These are phyloP conservation scores for Periophthalmus modestus DNA, from an alignment of 2,113 vertebrate species.

Conservation along the genomic window DNA sequence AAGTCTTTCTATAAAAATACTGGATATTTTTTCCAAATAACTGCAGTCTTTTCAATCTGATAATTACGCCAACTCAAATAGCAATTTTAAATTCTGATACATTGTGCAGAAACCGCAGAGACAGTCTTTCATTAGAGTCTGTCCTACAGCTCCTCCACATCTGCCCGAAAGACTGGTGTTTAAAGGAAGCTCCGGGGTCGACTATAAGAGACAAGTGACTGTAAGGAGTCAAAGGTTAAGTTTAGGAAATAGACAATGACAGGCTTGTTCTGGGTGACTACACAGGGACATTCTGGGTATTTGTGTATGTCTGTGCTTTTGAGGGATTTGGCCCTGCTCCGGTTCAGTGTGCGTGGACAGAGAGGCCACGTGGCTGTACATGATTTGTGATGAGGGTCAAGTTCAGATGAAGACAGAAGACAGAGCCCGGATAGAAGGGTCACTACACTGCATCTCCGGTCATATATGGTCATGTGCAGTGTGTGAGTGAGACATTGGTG, in stretches of 20 bases:
- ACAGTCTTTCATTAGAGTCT: neutral
- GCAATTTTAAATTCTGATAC: too few relatives aligned
- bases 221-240: slow-evolving; percentile 59
- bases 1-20: too few relatives aligned
- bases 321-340: slow-evolving; percentile 24
- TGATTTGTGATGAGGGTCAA: slow-evolving; percentile 48
- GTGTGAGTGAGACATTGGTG: too few relatives aligned
- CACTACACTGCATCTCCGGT: too few relatives aligned
- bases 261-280: slow-evolving; percentile 57
- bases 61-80: too few relatives aligned
- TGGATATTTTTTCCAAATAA: too few relatives aligned
- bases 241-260: slow-evolving; percentile 66
- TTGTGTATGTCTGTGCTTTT: slow-evolving; percentile 49
- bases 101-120: too few relatives aligned
- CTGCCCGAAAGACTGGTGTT: slow-evolving; percentile 2
- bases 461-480: too few relatives aligned
- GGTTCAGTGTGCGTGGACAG: slow-evolving; percentile 15
- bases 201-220: slow-evolving; percentile 57
- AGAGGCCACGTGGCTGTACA: slow-evolving; percentile 12
- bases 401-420: too few relatives aligned
- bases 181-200: slow-evolving; percentile 36
- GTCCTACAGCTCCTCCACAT: neutral
- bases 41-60: too few relatives aligned
- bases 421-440: slow-evolving; percentile 1
- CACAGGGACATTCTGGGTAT: slow-evolving; percentile 40